Evolutionary conservation across 2,888 invertebrate species (phyloP).

Genomic region (Sesamia inferens): DNA sequence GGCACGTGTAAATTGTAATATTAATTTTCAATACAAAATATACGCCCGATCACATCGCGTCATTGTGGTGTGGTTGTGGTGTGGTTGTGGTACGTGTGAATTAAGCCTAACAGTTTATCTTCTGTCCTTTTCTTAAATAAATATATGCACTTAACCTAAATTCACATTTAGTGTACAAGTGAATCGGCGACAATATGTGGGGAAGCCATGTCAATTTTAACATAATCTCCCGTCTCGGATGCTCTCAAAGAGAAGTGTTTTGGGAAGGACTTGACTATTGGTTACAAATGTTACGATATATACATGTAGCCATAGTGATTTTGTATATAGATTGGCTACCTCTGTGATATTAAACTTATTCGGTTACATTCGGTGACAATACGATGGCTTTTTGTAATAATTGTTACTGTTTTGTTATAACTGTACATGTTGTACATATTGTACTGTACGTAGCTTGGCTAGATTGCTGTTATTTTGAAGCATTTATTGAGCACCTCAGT

Average conservation of each 20-base stretch:
- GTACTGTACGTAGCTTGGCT: constrained; percentile 74
- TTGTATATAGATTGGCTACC: constrained; percentile 71
- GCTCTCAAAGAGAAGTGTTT: constrained; percentile 19
- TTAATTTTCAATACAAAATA: no score
- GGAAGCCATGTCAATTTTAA: neutral
- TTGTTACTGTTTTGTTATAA: constrained; percentile 67
- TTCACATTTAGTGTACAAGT: no score
- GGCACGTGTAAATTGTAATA: no score
- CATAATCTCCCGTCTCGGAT: neutral
- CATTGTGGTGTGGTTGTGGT: no score
- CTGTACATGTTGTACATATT: constrained; percentile 67
- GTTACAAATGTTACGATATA: constrained; percentile 2
- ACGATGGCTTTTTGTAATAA: constrained; percentile 67
- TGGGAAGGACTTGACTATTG: constrained; percentile 17
- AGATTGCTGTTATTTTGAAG: constrained; percentile 77
- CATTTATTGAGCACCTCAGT: constrained; percentile 78
- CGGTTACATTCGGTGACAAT: constrained; percentile 69
- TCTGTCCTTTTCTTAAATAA: no score
- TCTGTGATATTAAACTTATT: constrained; percentile 78
- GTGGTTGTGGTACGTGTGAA: no score
- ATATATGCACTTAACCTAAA: no score
- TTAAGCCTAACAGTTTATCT: no score
- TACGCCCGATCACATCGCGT: no score
- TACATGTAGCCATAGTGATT: constrained; percentile 58
- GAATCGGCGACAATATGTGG: neutral